phyloP scores from a whole-genome alignment of 2,113 vertebrate genomes.

The Colinus virginianus region DNA sequence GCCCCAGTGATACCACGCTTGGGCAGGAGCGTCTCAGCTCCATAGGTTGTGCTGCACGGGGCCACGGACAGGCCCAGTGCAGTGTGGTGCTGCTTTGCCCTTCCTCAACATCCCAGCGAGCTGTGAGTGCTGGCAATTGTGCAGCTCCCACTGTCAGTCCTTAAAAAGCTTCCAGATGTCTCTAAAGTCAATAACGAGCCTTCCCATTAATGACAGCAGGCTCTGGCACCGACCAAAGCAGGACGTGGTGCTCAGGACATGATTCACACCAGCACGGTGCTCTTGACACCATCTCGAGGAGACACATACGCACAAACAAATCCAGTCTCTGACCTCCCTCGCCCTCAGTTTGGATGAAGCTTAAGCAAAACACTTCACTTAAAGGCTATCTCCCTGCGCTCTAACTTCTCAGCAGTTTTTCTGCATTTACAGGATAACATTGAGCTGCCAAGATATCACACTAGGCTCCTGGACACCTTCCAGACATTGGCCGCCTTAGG shows the following conservation, averaged over 20 bases:
- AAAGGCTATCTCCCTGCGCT: not conserved
- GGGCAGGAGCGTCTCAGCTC: not conserved
- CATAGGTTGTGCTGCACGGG: not conserved
- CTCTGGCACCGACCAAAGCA: not conserved
- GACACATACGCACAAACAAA: not conserved
- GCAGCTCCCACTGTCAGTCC: not conserved
- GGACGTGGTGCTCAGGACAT: not conserved
- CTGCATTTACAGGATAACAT: not conserved
- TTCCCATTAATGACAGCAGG: fast-evolving
- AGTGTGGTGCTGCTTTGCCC: not conserved
- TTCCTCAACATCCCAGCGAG: not conserved
- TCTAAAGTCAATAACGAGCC: not conserved
- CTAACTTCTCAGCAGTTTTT: not conserved
- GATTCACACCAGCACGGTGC: not conserved
- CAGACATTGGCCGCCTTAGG: not conserved
- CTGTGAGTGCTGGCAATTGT: not conserved
- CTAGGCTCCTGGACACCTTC: not conserved
- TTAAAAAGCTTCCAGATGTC: not conserved
- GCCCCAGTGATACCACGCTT: fast-evolving
- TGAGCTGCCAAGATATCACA: constrained; percentile 26
- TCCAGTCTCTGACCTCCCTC: not conserved
- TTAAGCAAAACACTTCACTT: not conserved
- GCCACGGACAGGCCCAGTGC: fast-evolving
- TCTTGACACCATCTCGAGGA: fast-evolving
- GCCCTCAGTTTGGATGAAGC: not conserved